Percentiles rank a stretch among this genome's conserved stretches.
These are phyloP conservation scores for Chlamydotis undulata DNA, from an alignment of 2,113 vertebrate genomes.

Conservation along the genomic window DNA sequence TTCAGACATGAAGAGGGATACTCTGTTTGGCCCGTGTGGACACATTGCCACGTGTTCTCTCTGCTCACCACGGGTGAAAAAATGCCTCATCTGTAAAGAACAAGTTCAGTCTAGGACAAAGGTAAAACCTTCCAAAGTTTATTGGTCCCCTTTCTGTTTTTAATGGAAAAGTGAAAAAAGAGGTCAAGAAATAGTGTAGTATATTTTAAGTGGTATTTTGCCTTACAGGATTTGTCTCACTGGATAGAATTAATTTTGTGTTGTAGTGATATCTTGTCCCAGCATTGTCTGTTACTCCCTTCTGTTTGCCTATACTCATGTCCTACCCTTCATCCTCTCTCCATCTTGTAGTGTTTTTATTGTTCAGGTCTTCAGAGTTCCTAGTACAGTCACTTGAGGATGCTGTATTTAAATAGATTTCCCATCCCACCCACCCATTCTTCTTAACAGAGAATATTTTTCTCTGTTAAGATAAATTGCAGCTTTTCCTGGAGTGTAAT, in stretches of 20 bases:
- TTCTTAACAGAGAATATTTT: too few relatives aligned
- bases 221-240: not conserved
- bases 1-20: constrained; percentile 98
- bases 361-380: not conserved
- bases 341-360: not conserved
- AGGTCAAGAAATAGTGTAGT: not conserved
- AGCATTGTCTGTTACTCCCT: not conserved
- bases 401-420: not conserved
- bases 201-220: not conserved
- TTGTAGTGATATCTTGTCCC: not conserved
- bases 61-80: constrained; percentile 98
- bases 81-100: constrained; percentile 99
- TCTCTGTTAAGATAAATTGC: not conserved
- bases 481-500: not conserved
- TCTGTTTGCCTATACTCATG: not conserved
- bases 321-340: not conserved
- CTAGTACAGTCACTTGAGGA: not conserved
- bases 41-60: constrained; percentile 98
- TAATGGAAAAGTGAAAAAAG: not conserved
- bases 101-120: constrained; percentile 98
- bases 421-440: accelerated
- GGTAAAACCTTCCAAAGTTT: constrained; percentile 74
- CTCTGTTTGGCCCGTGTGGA: constrained; percentile 97
- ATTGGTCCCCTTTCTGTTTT: not conserved
- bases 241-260: not conserved